Conservation (phyloP, 2,888 invertebrate species). For the Meteorus colon region DNA sequence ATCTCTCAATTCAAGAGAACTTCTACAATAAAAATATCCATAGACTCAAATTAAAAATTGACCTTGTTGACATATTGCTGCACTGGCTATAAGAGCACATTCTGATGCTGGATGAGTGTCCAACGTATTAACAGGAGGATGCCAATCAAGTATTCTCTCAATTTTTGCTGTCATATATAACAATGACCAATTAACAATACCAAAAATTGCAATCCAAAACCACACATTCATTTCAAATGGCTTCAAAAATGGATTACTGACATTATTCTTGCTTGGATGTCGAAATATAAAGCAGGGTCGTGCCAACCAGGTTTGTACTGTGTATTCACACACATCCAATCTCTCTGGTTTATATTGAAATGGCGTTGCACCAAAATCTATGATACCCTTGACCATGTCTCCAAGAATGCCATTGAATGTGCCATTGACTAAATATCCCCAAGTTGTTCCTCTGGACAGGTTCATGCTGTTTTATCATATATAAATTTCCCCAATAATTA, state of each 20-base stretch:
- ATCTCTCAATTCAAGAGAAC: neutral
- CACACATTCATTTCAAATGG: constrained; percentile 78
- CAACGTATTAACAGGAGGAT: constrained; percentile 44
- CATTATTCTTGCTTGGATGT: constrained; percentile 78
- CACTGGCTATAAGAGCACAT: constrained; percentile 70
- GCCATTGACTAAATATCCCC: constrained; percentile 64
- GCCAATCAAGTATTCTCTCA: constrained; percentile 50
- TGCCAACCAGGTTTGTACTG: constrained; percentile 78
- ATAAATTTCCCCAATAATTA: neutral
- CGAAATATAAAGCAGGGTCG: constrained; percentile 81
- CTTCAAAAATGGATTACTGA: constrained; percentile 79
- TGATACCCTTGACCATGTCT: constrained; percentile 64
- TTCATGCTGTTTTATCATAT: constrained; percentile 55
- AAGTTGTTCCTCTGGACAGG: constrained; percentile 55
- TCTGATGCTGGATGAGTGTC: constrained; percentile 57
- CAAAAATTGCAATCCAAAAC: constrained; percentile 74
- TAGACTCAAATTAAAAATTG: constrained; percentile 21
- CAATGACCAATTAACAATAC: constrained; percentile 56
- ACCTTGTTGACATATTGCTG: constrained; percentile 75
- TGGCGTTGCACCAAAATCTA: constrained; percentile 82
- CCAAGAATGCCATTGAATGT: constrained; percentile 63
- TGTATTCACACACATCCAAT: constrained; percentile 76
- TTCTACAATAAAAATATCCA: neutral
- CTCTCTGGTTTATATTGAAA: constrained; percentile 80
- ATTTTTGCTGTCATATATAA: constrained; percentile 55